Evolutionary conservation across 2,888 invertebrate genomes (phyloP).

Genomic region (Keiferia lycopersicella): DNA sequence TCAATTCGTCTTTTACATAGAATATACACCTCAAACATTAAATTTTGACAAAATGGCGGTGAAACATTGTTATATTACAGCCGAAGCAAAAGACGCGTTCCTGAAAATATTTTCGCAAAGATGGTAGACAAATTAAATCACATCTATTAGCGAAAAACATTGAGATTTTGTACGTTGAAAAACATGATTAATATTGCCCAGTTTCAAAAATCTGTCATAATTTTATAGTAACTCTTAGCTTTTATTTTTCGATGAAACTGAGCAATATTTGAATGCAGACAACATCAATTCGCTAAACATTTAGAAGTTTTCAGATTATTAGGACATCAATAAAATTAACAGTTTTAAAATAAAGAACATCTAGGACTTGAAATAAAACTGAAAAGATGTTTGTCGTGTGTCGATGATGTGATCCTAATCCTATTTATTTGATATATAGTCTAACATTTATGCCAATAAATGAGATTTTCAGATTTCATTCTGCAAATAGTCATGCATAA

Average conservation of each 20-base stretch:
- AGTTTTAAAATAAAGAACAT: slow-evolving; percentile 9
- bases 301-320: neutral
- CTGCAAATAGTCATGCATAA: neutral
- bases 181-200: neutral
- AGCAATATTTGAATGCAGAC: slow-evolving; percentile 12
- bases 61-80: neutral
- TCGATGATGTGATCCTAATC: slow-evolving; percentile 3
- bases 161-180: neutral
- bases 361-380: slow-evolving; percentile 9
- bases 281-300: slow-evolving; percentile 27
- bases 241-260: slow-evolving; percentile 5
- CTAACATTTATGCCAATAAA: too few species aligned
- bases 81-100: neutral
- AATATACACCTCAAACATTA: neutral
- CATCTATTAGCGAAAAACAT: neutral
- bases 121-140: neutral
- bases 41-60: slow-evolving; percentile 4
- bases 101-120: neutral
- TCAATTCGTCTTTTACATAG: neutral
- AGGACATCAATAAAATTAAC: slow-evolving; percentile 5
- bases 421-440: too few species aligned
- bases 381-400: slow-evolving; percentile 11
- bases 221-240: too few species aligned
- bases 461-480: neutral
- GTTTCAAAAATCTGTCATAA: too few species aligned